Base-by-base conservation (phyloP, 64 coral and sea anemone species). In the Montipora cactus region DNA sequence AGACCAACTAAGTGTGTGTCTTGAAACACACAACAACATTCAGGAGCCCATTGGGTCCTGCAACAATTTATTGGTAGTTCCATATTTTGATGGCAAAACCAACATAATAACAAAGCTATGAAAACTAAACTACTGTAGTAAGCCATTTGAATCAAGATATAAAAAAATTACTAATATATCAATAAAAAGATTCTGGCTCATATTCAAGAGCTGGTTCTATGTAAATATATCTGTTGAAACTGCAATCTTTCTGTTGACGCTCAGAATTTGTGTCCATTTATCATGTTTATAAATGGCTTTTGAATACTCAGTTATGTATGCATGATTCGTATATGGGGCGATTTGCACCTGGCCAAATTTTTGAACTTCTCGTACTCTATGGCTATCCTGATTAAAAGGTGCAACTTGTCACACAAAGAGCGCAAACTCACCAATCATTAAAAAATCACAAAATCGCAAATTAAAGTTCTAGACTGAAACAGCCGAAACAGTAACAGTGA, bases 51-150 rank as follows among this genome's bases (percentile, higher is more conserved):
- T 46, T 22, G 76, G 76, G 45, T 78, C 76, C 76, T 78, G 76
- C 76, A 78, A 78, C 10, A 50, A 78, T 78, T 78, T 78, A 78
- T 78, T 78, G 76, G 11, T 78, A 78, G 45, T 49, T 48, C 47
- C 76, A 78, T 78, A 50, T 78, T 16, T 51, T 1, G 76, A 78
- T 52, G 76, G 76, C 46, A 78, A 49, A 78, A n/a, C 76, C 19
- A 18, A 67, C 62, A 67, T 67, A 67, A 67, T 67, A 67, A 67
- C 62, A 67, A 67, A 67, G n/a, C 62, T 67, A 67, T 14, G 62
- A 78, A 78, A 78, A 78, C 50, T 52, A 78, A 49, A 52, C 47
- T 78, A 47, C 44, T 48, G 46, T 78, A 14, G 62, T 18, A 67
- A 9, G 62, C 62, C 62, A 67, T 67, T 67, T 67, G 62, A 67